Conservation (phyloP, 92 coral and sea anemone genomes). For the Paragorgia papillata region DNA sequence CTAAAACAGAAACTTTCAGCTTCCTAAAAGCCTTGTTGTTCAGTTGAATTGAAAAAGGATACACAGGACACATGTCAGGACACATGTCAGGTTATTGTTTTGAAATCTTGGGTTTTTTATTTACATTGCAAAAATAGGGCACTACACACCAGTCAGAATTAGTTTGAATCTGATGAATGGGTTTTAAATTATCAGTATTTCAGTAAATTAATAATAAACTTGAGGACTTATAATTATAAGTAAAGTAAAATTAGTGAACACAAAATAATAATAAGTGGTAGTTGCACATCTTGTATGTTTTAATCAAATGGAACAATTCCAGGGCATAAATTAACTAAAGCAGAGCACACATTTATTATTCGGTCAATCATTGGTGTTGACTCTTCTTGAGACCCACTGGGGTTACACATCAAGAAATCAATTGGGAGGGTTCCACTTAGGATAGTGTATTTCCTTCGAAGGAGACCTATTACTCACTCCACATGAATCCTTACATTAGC, state of each 20-base stretch:
- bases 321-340: constrained; percentile 45
- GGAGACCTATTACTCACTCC: not conserved
- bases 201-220: too few species aligned
- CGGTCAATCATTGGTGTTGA: constrained; percentile 51
- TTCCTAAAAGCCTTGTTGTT: too few species aligned
- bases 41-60: too few species aligned
- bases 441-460: constrained; percentile 5
- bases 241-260: constrained; percentile 1
- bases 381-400: constrained; percentile 15
- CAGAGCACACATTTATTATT: constrained; percentile 39
- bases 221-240: too few species aligned
- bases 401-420: constrained; percentile 54
- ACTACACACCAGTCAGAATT: too few species aligned
- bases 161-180: too few species aligned
- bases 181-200: too few species aligned
- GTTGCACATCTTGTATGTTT: constrained; percentile 22
- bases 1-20: too few species aligned
- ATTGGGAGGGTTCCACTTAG: constrained; percentile 38
- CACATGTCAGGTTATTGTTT: too few species aligned
- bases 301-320: constrained; percentile 44
- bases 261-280: not conserved
- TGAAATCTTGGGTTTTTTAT: too few species aligned
- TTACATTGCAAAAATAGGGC: too few species aligned
- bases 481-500: constrained; percentile 29
- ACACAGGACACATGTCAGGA: too few species aligned